Base-by-base conservation (phyloP, 2,113 vertebrate species). In the Pantherophis guttatus region DNA sequence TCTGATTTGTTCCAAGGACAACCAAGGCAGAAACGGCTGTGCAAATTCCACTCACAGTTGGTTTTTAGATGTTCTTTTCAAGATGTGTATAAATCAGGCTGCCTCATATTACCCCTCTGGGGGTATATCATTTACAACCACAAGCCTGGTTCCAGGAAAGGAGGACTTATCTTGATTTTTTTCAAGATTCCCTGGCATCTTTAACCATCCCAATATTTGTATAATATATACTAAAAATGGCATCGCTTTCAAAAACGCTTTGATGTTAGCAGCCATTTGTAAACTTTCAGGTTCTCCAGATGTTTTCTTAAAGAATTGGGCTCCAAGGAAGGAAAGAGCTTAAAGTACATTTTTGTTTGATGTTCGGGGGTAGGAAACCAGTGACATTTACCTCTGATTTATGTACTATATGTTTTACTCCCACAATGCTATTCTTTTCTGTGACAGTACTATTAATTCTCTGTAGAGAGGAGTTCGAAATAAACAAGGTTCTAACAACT, bases 1-100 rank as follows among this genome's bases (percentile, higher is more conserved):
- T 70, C 89, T 33, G 26, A 88, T 15, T 17, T 29, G 24, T n/a
- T 90, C 48, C 29, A 62, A 29, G 26, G 6, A 52, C 59, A 90
- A 52, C 48, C 29, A 62, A 10, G 52, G 29, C 26, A 19, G 7
- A 54, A 29, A 54, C 19, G 52, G 29, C 89, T 5, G 58, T 7
- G 58, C 39, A 90, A 90, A 90, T 90, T 65, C 59, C 59, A 70
- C 48, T 5, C 89, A 29, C 23, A 88, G 87, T 88, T 92, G 91
- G 8, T 92, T 92, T 92, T 92, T 55, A 48, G 59, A 92, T 92
- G 87, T 92, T n/a, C 62, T 92, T 55, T 57, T 88, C 13, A 23
- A 92, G 91, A 21, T 29, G 33, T 55, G 59, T 12, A 92, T 81
- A 89, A 92, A 92, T 89, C 91, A 55, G 87, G 39, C 57, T 92